Percentiles rank a stretch among this genome's conserved stretches.
These are phyloP conservation scores for Aethina tumida DNA, from an alignment of 1,140 invertebrate species.

Conservation along the genomic window DNA sequence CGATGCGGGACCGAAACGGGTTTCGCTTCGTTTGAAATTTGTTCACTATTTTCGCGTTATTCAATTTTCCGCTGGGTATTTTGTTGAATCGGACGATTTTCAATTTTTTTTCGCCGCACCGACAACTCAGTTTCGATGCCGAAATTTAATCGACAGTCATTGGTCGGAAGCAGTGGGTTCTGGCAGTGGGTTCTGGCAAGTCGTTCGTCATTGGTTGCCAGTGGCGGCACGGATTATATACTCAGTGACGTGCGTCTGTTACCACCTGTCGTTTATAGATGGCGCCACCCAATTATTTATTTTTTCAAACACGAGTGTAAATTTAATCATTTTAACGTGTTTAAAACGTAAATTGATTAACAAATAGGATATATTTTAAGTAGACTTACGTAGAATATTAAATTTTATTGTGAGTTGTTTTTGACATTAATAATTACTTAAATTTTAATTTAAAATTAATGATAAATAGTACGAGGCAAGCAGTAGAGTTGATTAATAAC, in stretches of 20 bases:
- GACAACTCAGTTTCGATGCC: constrained; percentile 15
- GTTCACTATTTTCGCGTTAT: constrained; percentile 20
- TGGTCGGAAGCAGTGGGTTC: constrained; percentile 28
- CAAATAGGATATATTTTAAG: too few relatives aligned
- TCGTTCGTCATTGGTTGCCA: constrained; percentile 15
- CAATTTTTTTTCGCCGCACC: constrained; percentile 26
- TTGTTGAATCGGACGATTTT: constrained; percentile 29
- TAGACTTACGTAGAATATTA: too few relatives aligned
- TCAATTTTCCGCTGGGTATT: constrained; percentile 25
- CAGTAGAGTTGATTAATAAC: too few relatives aligned
- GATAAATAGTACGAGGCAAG: too few relatives aligned
- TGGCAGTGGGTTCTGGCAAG: constrained; percentile 34
- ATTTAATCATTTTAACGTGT: too few relatives aligned
- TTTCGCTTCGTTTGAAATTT: constrained; percentile 18
- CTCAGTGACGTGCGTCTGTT: constrained; percentile 20
- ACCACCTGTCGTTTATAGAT: too few relatives aligned
- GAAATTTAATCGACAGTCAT: constrained; percentile 22
- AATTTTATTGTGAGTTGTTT: too few relatives aligned
- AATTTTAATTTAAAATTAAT: too few relatives aligned
- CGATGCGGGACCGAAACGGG: constrained; percentile 15
- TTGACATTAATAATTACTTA: too few relatives aligned
- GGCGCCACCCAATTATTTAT: too few relatives aligned
- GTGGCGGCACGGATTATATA: constrained; percentile 4
- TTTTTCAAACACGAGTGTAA: too few relatives aligned
- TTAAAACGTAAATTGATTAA: too few relatives aligned